Percentiles rank a stretch among this genome's conserved stretches.
Evolutionary conservation across 2,797 vertebrate genomes (phyloP).

Genomic region (Odontamblyopus lacepedii): DNA sequence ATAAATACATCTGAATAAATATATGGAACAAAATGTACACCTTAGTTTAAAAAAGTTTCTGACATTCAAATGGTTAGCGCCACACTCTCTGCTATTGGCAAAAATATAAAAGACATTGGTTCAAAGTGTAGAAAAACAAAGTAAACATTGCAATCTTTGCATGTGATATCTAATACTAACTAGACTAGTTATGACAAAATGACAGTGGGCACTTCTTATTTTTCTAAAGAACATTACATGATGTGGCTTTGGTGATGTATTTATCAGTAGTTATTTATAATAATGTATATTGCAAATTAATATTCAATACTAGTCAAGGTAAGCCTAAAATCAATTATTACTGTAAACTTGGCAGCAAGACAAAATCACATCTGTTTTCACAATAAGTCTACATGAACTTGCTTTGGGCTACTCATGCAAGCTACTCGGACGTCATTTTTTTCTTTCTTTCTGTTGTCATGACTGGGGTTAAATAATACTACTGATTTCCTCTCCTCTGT

Average conservation of each 20-base stretch:
- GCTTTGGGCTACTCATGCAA: conserved; percentile 10
- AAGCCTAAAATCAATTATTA: conserved; percentile 1
- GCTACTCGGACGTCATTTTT: conserved; percentile 17
- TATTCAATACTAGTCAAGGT: background rate
- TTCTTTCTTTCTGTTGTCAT: conserved; percentile 25
- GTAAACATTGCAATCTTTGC: conserved; percentile 43
- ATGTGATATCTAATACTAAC: conserved; percentile 44
- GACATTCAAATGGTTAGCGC: conserved; percentile 66
- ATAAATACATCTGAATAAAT: conserved; percentile 56
- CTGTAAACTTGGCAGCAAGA: conserved; percentile 12
- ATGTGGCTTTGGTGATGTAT: conserved; percentile 7
- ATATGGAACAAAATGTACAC: conserved; percentile 45
- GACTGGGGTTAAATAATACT: conserved; percentile 38
- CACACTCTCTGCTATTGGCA: conserved; percentile 37
- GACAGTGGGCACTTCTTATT: conserved; percentile 15
- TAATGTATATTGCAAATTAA: no score
- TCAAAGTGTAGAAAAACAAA: conserved; percentile 27
- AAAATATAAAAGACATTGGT: conserved; percentile 30
- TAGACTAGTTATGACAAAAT: conserved; percentile 16
- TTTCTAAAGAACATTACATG: background rate
- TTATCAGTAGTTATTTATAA: background rate
- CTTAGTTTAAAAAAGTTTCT: conserved; percentile 40
- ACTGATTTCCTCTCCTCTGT: conserved; percentile 50
- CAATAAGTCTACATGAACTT: conserved; percentile 5
- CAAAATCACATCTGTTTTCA: conserved; percentile 8